Base-by-base conservation (phyloP, 2,113 vertebrate genomes). In the Plecotus auritus region DNA sequence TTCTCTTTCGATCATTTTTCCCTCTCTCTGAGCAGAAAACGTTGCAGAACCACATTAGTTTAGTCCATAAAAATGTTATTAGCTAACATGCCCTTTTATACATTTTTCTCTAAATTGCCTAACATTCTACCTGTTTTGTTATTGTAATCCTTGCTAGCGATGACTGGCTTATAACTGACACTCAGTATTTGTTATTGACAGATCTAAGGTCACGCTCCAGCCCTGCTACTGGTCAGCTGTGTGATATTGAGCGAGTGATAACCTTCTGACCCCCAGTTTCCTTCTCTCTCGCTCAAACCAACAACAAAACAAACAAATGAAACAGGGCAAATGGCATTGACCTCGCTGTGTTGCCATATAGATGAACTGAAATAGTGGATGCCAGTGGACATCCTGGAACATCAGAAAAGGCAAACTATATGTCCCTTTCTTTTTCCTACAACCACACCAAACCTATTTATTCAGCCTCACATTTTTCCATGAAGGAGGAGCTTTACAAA, bases 81-180 rank as follows among this genome's bases (percentile, higher is more conserved):
- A 87, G 59, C 66, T 85, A 69, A 80, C n/a, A 73, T 32, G n/a
- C 18, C 47, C 90, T 73, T 95, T 14, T n/a, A 45, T 12, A 67
- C 20, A 72, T 40, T 64, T 82, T 77, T 26, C 23, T 83, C 45
- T 47, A 73, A 70, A 23, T 64, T 84, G 16, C 64, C 64, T 47
- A 47, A 32, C 17, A 20, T 49, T 67, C 54, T 42, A n/a, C 35
- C 80, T 61, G 1, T 64, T 64, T 69, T 77, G 30, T 42, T 42
- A 64, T 1, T 54, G n/a, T 26, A 47, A 37, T 30, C 23, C 74
- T 76, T 35, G 54, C 30, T 49, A 1, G n/a, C 0, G 0, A 47
- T 7, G 49, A 32, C 4, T 47, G 61, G 61, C 42, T 70, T 49
- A 22, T 2, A 17, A 2, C 1, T 47, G 76, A 66, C 17, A 13